Percentiles rank a stretch among this genome's conserved stretches.
phyloP scores from a whole-genome alignment of 1,140 invertebrate genomes.

The Tribolium madens region DNA sequence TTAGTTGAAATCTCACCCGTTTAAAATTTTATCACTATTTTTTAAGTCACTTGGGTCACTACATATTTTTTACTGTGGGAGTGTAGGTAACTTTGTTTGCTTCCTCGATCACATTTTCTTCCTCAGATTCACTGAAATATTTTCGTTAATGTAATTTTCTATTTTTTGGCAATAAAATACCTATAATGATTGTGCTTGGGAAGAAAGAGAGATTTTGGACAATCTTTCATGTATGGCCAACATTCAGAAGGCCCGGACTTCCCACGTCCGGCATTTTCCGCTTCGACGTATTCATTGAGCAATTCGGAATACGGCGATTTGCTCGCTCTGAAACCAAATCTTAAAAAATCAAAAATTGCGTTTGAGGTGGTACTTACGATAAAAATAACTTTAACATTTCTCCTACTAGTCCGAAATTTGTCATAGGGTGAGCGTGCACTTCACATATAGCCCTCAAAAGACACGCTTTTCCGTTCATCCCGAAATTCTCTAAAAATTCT shows the following conservation, averaged over 20 bases:
- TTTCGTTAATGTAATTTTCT: not conserved
- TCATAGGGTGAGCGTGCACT: constrained; percentile 82
- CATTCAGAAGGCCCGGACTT: constrained; percentile 77
- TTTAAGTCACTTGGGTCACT: constrained; percentile 34
- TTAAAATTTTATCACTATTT: constrained; percentile 46
- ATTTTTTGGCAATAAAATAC: constrained; percentile 62
- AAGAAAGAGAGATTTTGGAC: constrained; percentile 84
- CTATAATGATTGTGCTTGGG: constrained; percentile 75
- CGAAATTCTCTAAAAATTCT: constrained; percentile 81
- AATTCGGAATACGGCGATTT: constrained; percentile 82
- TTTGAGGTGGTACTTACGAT: constrained; percentile 72
- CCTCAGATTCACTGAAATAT: constrained; percentile 27
- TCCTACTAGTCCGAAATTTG: constrained; percentile 81
- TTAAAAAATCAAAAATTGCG: not conserved
- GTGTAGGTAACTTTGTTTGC: constrained; percentile 55
- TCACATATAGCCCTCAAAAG: constrained; percentile 86
- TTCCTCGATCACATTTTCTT: constrained; percentile 45
- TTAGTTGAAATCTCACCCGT: constrained; percentile 55
- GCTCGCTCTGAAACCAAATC: constrained; percentile 74
- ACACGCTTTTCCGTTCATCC: constrained; percentile 84
- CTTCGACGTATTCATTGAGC: constrained; percentile 81
- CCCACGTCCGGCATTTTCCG: constrained; percentile 79
- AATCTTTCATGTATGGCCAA: constrained; percentile 85
- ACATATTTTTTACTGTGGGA: constrained; percentile 51
- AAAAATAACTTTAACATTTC: constrained; percentile 85